These are phyloP conservation scores for Danio jaintianensis DNA, from an alignment of 2,797 vertebrate genomes.

Conservation along the genomic window DNA sequence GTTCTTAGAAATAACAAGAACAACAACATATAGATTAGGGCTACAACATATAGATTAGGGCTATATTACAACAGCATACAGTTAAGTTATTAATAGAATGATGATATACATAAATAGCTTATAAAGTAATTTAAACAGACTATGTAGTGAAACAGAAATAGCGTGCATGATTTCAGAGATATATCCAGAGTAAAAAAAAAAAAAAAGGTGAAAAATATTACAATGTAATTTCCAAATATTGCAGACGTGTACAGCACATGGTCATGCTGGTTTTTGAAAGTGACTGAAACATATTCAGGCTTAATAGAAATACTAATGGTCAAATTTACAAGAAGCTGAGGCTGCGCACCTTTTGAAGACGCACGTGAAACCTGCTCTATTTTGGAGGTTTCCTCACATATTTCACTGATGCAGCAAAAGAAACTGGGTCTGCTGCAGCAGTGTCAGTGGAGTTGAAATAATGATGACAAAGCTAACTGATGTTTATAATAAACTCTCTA, in stretches of 20 bases:
- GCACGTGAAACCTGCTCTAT: background rate
- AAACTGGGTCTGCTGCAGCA: background rate
- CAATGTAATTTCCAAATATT: background rate
- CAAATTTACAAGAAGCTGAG: background rate
- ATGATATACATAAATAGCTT: no score
- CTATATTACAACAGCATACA: no score
- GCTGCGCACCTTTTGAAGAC: background rate
- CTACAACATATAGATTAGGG: no score
- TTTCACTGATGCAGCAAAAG: slow-evolving; percentile 1
- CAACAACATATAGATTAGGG: no score
- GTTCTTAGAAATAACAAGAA: no score
- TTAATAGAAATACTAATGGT: background rate
- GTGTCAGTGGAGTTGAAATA: background rate
- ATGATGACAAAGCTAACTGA: background rate
- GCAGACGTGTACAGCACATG: background rate
- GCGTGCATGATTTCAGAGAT: background rate
- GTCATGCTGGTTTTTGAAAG: background rate
- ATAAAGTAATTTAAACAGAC: background rate
- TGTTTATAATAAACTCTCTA: background rate
- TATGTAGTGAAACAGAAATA: background rate
- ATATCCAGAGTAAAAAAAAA: background rate
- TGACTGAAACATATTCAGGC: background rate
- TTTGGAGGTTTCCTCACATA: background rate
- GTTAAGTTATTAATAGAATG: no score
- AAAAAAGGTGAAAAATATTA: no score